Base-by-base conservation (phyloP, 1,140 invertebrate species). In the Achroia grisella region DNA sequence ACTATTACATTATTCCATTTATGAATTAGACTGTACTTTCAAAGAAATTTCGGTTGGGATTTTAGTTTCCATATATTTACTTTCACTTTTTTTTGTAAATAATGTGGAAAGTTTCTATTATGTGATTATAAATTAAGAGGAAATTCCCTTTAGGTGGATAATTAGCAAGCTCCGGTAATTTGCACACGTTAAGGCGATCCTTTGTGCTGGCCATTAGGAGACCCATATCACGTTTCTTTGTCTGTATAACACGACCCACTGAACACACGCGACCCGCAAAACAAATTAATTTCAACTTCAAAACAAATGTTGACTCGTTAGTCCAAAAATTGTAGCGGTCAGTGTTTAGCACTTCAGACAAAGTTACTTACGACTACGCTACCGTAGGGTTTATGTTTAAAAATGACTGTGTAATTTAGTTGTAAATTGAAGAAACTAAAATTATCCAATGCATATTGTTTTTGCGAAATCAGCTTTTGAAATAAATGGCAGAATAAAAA, bases 211-310 rank as follows among this genome's bases (percentile, higher is more conserved):
- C 57, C 66, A 63, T 70, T 66, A 63, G 56, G 53, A 57, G 49
- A 70, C 66, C 66, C 66, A 61, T 70, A 70, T 70, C 66, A 70
- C 62, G 66, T 70, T 63, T 66, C 66, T 70, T 66, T 69, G 65
- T 56, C 54, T 56, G 52, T 56, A 52, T 43, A 54, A 52, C 53
- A 43, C 56, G 43, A 48, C 40, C 44, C 36, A 54, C 36, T 39
- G 52, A 46, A 44, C 44, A 46, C 42, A 54, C 57, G 53, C 43
- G 23, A 27, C 58, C 17, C 56, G 45, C 62, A 56, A 61, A 62
- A 66, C 66, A 61, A 66, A 70, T 70, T 70, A 70, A 66, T 70
- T 61, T 62, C 56, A 57, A 52, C 60, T 69, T 51, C 44, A 53
- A 56, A 66, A 70, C 62, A 70, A 70, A 66, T 59, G 62, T 61